Percentiles rank a stretch among this genome's conserved stretches.
phyloP scores from a whole-genome alignment of 2,888 invertebrate species.

The Norana najaformis region DNA sequence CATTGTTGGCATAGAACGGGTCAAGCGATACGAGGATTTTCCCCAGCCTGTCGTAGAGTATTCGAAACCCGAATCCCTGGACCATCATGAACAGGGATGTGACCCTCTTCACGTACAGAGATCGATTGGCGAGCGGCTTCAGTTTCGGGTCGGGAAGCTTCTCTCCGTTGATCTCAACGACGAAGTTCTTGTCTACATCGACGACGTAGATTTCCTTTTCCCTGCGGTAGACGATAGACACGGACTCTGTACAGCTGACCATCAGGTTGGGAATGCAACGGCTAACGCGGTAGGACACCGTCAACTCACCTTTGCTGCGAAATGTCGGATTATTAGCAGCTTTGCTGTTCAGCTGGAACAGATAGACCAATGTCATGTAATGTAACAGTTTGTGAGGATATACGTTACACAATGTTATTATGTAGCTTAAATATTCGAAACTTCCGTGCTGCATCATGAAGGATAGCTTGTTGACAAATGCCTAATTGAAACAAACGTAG shows the following conservation, averaged over 20 bases:
- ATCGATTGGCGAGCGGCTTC: slow-evolving; percentile 32
- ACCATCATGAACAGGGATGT: slow-evolving; percentile 31
- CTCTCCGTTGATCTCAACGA: slow-evolving; percentile 32
- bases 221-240: slow-evolving; percentile 36
- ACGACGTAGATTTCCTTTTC: slow-evolving; percentile 31
- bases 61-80: slow-evolving; percentile 36
- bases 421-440: no score
- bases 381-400: no score
- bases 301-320: slow-evolving; percentile 38
- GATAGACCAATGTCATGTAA: neutral
- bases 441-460: no score
- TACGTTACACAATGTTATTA: no score
- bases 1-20: slow-evolving; percentile 36
- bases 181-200: slow-evolving; percentile 25
- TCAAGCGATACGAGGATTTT: slow-evolving; percentile 34
- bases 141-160: slow-evolving; percentile 30
- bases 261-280: slow-evolving; percentile 37
- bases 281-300: slow-evolving; percentile 39
- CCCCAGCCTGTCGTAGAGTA: slow-evolving; percentile 31
- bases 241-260: slow-evolving; percentile 39
- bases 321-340: slow-evolving; percentile 33
- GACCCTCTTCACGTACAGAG: slow-evolving; percentile 33
- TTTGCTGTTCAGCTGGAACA: neutral
- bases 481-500: no score
- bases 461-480: no score